Conservation (phyloP, 2,113 vertebrate genomes). For the Eudyptes chrysolophus region DNA sequence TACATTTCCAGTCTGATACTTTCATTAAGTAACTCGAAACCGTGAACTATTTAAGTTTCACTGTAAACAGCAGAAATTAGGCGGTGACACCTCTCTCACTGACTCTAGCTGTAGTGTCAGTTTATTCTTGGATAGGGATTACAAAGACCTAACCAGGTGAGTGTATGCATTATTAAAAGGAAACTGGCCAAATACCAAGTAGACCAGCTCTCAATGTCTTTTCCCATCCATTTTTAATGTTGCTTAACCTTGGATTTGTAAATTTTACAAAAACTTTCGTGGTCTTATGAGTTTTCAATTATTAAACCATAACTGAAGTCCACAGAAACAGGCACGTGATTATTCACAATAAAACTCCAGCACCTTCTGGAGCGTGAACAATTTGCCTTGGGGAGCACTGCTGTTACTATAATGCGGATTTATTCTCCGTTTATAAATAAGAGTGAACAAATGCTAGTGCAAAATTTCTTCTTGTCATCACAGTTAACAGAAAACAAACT, state of each 20-base stretch:
- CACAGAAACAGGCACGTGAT: background rate
- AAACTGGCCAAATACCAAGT: background rate
- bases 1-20: background rate
- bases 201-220: background rate
- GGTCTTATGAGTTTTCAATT: background rate
- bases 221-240: background rate
- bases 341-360: background rate
- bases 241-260: background rate
- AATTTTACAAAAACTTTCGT: background rate
- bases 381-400: background rate
- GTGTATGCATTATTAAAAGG: background rate
- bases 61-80: background rate
- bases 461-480: background rate
- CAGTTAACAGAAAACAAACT: slow-evolving; percentile 22
- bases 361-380: slow-evolving; percentile 31
- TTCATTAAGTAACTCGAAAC: background rate
- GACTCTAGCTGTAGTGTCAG: background rate
- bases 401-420: background rate
- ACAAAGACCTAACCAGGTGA: background rate
- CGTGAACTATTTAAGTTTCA: background rate
- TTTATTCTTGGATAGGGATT: background rate
- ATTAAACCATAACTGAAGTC: background rate
- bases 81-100: background rate
- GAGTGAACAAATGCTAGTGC: background rate
- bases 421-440: slow-evolving; percentile 18